Conservation (phyloP, 2,113 vertebrate genomes). For the Alouatta palliata region DNA sequence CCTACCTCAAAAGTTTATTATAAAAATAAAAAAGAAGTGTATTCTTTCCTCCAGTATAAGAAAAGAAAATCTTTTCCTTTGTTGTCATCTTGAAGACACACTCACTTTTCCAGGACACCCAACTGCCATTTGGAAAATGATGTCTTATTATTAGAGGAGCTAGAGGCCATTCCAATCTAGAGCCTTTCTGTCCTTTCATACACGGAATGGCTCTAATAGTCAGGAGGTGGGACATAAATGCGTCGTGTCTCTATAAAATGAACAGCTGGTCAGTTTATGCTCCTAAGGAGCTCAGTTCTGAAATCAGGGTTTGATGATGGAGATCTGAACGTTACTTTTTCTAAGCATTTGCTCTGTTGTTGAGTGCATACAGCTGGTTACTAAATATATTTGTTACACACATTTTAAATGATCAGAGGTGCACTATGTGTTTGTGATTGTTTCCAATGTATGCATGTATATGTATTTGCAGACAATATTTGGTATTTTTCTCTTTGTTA, state of each 20-base stretch:
- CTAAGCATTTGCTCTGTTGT: background rate
- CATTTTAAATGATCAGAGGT: slow-evolving; percentile 18
- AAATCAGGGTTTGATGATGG: background rate
- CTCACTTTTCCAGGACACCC: background rate
- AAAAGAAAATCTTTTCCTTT: background rate
- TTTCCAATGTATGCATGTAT: background rate
- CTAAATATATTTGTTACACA: background rate
- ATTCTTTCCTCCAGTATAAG: background rate
- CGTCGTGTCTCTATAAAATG: background rate
- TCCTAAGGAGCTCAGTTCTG: background rate
- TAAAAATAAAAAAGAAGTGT: slow-evolving; percentile 18
- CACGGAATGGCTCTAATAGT: background rate
- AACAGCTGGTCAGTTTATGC: background rate
- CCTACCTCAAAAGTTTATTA: background rate
- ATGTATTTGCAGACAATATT: background rate
- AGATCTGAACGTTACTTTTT: background rate
- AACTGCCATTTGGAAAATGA: background rate
- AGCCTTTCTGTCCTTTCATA: background rate
- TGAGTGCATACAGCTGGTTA: background rate
- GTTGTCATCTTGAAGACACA: background rate
- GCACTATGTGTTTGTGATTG: background rate
- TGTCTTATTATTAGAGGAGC: background rate
- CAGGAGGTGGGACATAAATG: background rate
- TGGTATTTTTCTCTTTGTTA: background rate
- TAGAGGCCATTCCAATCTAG: background rate